Evolutionary conservation across 2,797 vertebrate genomes (phyloP), one percentile per base, ranked within the genome.

Genomic region (Acanthornis magna): DNA sequence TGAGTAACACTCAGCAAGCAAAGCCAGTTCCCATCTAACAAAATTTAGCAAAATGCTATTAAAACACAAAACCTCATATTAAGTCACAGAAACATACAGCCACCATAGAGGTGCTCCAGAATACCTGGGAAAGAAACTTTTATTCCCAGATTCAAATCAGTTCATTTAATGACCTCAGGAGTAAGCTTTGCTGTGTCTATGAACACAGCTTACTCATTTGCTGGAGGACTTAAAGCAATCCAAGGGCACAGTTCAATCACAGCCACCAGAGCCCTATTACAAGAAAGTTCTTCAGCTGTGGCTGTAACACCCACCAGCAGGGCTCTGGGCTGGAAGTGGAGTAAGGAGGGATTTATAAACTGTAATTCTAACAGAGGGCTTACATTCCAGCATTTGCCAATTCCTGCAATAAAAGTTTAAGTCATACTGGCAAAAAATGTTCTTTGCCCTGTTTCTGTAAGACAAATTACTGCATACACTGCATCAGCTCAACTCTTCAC

Each of bases 51-150:
- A 89, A 90, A 83, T 1, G 2, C 30, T 71, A 20, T 14, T 57
- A 20, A 80, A 80, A 83, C 10, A 66, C 15, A 65, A 74, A 54
- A 40, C 3, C 5, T 74, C 16, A 2, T 17, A 48, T 29, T n/a
- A 14, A 76, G 43, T 29, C 36, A 72, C 7, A 30, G 19, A 89
- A 93, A 65, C 22, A 34, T 29, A 47, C 9, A 43, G 32, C 7
- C 22, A 50, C 30, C 2, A 7, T 0, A 36, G 14, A 10, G 36
- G 1, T 45, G 32, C 2, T 51, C 27, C 53, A 67, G 29, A 76
- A 66, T 1, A 73, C 4, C 22, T n/a, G 11, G 21, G 13, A 62
- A 78, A 88, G 15, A 53, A 54, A 76, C 6, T 47, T 30, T 29
- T 40, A 23, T 47, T 58, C 36, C 30, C 54, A 73, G 25, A 76